These are phyloP conservation scores for Coecobrya sp. DNA, from an alignment of 2,888 invertebrate genomes.

Conservation along the genomic window DNA sequence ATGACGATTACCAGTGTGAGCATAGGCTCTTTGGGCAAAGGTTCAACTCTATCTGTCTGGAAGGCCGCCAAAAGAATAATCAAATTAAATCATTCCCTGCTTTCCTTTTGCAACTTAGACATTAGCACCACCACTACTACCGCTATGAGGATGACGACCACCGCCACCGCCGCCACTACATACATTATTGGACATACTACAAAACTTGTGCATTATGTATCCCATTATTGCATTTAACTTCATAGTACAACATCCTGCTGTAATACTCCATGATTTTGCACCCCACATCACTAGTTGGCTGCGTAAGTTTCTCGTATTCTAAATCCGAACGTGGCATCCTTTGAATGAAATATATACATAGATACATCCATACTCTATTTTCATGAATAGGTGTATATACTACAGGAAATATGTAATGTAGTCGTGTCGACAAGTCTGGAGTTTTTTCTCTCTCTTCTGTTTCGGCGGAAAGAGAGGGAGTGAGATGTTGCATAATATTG, in stretches of 20 bases:
- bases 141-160: not conserved
- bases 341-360: not conserved
- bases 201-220: not conserved
- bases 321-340: slow-evolving; percentile 16
- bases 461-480: not conserved
- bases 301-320: slow-evolving; percentile 12
- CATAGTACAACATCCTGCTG: not conserved
- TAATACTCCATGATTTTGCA: not conserved
- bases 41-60: slow-evolving; percentile 86
- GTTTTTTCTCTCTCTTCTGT: not conserved
- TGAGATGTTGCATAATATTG: not conserved
- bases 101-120: slow-evolving; percentile 70
- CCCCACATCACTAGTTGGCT: not conserved
- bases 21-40: slow-evolving; percentile 84
- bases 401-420: not conserved
- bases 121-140: slow-evolving; percentile 2
- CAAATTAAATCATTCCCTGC: slow-evolving; percentile 85
- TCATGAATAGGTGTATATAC: not conserved
- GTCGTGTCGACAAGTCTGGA: not conserved
- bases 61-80: slow-evolving; percentile 86
- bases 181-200: not conserved
- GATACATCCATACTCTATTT: not conserved
- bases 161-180: slow-evolving; percentile 22
- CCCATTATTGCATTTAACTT: not conserved
- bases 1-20: slow-evolving; percentile 80